Conservation (phyloP, 2,888 invertebrate genomes). For the Panopea generosa region DNA sequence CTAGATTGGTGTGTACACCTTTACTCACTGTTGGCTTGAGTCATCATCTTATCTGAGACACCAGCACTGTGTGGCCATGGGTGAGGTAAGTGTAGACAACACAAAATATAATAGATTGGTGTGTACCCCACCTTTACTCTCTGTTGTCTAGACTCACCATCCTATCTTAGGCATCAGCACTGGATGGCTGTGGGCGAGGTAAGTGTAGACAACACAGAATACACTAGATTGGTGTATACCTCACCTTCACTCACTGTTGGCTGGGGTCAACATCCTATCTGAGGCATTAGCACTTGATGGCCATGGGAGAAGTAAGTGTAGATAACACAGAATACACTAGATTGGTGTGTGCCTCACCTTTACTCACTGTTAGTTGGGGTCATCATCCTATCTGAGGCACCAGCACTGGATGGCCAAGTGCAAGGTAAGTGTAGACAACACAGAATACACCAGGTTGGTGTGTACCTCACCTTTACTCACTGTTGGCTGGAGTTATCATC, state of each 20-base stretch:
- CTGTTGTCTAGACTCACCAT: constrained; percentile 56
- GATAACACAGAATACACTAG: too few species aligned
- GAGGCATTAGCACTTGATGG: constrained; percentile 57
- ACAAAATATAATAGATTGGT: constrained; percentile 52
- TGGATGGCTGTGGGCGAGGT: constrained; percentile 51
- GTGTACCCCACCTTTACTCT: constrained; percentile 56
- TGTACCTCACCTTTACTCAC: too few species aligned
- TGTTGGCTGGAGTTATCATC: too few species aligned
- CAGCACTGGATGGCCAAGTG: too few species aligned
- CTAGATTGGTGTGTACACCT: constrained; percentile 32
- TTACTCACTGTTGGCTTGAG: constrained; percentile 32
- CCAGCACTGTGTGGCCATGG: constrained; percentile 14
- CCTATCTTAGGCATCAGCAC: constrained; percentile 55
- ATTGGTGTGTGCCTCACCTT: too few species aligned
- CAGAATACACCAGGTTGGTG: too few species aligned
- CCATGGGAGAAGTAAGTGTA: constrained; percentile 48
- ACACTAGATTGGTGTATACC: constrained; percentile 58
- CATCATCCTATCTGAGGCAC: too few species aligned
- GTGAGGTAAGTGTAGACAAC: constrained; percentile 16
- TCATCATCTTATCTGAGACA: constrained; percentile 58
- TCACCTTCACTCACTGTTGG: constrained; percentile 44
- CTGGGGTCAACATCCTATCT: constrained; percentile 57
- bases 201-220: constrained; percentile 46
- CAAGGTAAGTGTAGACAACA: too few species aligned
- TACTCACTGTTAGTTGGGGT: too few species aligned